Percentiles rank a stretch among this genome's conserved stretches.
phyloP scores from a whole-genome alignment of 2,888 invertebrate species.

The Cephus runcator region DNA sequence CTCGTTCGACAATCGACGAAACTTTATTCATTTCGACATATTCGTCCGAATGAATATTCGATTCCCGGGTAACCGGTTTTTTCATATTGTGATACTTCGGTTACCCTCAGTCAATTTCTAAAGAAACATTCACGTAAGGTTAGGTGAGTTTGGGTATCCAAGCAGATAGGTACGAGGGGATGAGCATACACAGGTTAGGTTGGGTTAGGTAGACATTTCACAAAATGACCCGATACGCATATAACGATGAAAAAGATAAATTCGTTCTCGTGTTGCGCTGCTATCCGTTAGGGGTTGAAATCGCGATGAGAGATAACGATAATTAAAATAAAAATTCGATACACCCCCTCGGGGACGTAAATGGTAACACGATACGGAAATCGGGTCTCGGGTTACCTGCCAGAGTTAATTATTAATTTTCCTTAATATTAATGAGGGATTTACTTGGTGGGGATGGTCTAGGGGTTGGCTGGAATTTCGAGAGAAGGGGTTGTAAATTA shows the following conservation, averaged over 20 bases:
- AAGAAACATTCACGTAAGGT: neutral
- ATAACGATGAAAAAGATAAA: neutral
- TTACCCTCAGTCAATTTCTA: neutral
- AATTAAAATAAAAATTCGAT: conserved; percentile 34
- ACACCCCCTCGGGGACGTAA: conserved; percentile 12
- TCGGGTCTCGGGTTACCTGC: neutral
- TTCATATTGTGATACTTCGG: neutral
- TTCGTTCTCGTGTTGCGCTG: neutral
- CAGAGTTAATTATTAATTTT: conserved; percentile 37
- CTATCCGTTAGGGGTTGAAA: neutral
- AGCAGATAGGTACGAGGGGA: neutral
- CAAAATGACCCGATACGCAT: neutral
- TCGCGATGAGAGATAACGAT: neutral
- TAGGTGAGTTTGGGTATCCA: neutral
- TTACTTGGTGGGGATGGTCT: neutral
- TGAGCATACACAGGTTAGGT: neutral
- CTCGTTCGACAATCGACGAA: neutral
- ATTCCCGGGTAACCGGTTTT: neutral
- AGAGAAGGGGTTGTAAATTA: neutral
- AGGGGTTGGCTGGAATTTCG: neutral
- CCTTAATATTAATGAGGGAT: conserved; percentile 37
- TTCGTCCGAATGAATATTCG: neutral
- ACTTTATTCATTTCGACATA: neutral
- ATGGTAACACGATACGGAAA: neutral
- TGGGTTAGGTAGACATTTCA: neutral